Base-by-base conservation (phyloP, 23 tunicate species). In the Diplosoma virens region DNA sequence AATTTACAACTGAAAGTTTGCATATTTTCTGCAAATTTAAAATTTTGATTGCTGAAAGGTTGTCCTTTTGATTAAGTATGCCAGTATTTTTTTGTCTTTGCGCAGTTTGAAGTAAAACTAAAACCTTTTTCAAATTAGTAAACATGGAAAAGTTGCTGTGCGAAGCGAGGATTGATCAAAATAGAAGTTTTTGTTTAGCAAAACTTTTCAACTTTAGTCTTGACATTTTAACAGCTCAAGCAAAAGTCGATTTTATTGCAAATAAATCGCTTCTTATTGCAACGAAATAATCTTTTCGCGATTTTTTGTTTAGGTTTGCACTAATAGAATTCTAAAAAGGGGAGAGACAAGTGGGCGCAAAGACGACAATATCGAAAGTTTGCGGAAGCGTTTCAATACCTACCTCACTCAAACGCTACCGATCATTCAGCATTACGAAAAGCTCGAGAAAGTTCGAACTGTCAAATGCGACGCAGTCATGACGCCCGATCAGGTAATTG, bases 311-410 rank as follows among this genome's bases (percentile, higher is more conserved):
- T 59, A 85, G 84, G 88, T 86, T 23, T 93, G 98, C 59, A 87
- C 86, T 32, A 63, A 33, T 2, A 33, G 98, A 53, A 94, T 94
- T 9, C 59, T 94, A 45, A 83, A 94, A 35, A 52, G 98, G 3
- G 94, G 80, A 0, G 61, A 87, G 73, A 87, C 98, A 35, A 87
- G 95, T 73, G 98, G 98, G 3, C 78, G 98, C 23, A 87, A 80
- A 33, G 98, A 94, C 79, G 98, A 94, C 76, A 94, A 94, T 55
- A 50, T 78, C 16, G 95, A 94, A 48, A 81, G 95, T 50, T 63
- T 94, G 35, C 37, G 67, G 32, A 94, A 94, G 74, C 78, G 98
- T 25, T 94, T 94, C 48, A n/a, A 67, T 14, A 94, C 98, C 29
- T 94, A 86, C 66, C 37, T 64, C 16, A 71, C 35, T 33, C 84